A percentile compares a stretch with the other conserved stretches of the same genome.
Evolutionary conservation across 2,113 vertebrate genomes (phyloP).

Genomic region (Blennius ocellaris): DNA sequence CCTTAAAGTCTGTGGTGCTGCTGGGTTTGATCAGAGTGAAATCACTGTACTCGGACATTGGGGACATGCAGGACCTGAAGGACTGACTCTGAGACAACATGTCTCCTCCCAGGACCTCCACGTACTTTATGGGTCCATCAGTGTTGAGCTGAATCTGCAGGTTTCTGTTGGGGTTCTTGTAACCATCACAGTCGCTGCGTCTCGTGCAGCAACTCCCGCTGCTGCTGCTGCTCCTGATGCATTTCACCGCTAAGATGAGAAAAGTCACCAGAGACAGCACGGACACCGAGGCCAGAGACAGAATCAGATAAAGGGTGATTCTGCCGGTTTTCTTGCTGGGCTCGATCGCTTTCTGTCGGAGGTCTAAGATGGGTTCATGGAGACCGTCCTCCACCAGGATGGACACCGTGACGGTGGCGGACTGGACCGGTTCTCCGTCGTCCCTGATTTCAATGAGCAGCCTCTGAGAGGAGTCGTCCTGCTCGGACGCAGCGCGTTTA

Average conservation of each 20-base stretch:
- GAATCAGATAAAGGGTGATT: conserved; percentile 88
- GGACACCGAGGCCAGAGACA: conserved; percentile 79
- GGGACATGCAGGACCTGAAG: conserved; percentile 88
- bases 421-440: conserved; percentile 87
- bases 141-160: conserved; percentile 86
- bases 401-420: conserved; percentile 83
- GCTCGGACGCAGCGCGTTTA: conserved; percentile 83
- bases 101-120: conserved; percentile 90
- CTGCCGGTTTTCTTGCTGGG: conserved; percentile 67
- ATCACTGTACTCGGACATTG: conserved; percentile 86
- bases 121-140: conserved; percentile 90
- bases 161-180: conserved; percentile 87
- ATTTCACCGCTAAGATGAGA: conserved; percentile 64
- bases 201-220: conserved; percentile 79
- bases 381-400: conserved; percentile 73
- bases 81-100: conserved; percentile 86
- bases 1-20: conserved; percentile 69
- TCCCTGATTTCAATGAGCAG: conserved; percentile 86
- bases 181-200: conserved; percentile 59
- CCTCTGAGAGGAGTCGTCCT: conserved; percentile 83
- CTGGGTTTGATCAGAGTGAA: conserved; percentile 88
- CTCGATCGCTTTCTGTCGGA: conserved; percentile 49
- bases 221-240: conserved; percentile 57
- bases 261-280: conserved; percentile 64
- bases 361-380: conserved; percentile 71